Evolutionary conservation across 2,888 invertebrate species (phyloP), one percentile per base, ranked within the genome.

Genomic region (Drosophila infuscata): DNA sequence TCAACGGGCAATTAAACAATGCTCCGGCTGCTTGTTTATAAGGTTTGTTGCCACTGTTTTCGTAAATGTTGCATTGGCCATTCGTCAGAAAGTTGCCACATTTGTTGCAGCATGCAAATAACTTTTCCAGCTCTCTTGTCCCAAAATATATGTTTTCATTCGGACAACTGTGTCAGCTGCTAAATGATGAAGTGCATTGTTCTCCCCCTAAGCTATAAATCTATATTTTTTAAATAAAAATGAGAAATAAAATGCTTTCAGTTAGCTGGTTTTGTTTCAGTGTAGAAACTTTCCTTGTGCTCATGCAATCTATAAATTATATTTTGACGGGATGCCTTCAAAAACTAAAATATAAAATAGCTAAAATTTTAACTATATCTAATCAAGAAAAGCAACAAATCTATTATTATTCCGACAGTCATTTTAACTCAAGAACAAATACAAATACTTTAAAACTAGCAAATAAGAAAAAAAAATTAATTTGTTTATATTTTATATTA

Each of bases 1-100:
- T 76, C 59, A 74, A 74, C 72, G 68, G 79, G 69, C 82, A 82
- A 82, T 83, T 83, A 82, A 81, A 79, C 83, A 81, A 69, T 70
- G 62, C 64, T 67, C 48, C 58, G 43, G 29, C 46, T 54, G 25
- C 25, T 58, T 63, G 43, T 61, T 65, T 35, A 48, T 32, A 35
- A 25, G 30, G 9, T 57, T 56, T 77, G 32, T 62, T 53, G 59
- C 25, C 3, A 11, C 29, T 57, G n/a, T 64, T 63, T 15, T 41
- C 52, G 35, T 48, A 53, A 61, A 51, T 73, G 52, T 62, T 61
- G 60, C 43, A 75, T 48, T 63, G 59, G 46, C 38, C 59, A 64
- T 78, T 54, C 53, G 56, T 67, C 58, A 62, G 17, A 25, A 65
- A 62, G 53, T 72, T 58, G n/a, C 33, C 35, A 51, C 38, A 17